Conservation (phyloP, 2,113 vertebrate genomes). For the Chelonoidis abingdonii region DNA sequence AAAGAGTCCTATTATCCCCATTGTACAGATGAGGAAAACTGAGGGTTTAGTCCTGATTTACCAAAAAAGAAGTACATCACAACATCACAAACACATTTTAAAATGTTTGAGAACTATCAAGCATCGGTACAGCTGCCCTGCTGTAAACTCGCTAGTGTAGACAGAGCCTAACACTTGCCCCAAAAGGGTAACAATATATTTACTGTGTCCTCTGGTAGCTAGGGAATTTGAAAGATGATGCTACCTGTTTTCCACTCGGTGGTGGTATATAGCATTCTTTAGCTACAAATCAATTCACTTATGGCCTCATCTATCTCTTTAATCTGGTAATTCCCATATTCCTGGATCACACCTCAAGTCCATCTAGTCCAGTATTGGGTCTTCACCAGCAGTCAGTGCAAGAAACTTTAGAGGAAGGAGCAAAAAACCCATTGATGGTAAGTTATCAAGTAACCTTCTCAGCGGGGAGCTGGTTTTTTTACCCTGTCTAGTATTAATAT, state of each 20-base stretch:
- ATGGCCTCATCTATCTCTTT: background rate
- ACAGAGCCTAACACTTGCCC: background rate
- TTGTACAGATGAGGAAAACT: background rate
- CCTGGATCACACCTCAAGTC: accelerated
- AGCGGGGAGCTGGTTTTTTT: background rate
- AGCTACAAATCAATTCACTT: background rate
- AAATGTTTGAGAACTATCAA: no score
- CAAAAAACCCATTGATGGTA: background rate
- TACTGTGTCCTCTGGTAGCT: background rate
- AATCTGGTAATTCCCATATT: background rate
- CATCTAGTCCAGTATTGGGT: background rate
- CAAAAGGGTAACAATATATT: background rate
- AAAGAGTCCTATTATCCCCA: background rate
- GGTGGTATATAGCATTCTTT: conserved; percentile 3
- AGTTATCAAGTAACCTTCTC: background rate
- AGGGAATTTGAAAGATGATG: background rate
- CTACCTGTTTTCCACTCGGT: conserved; percentile 8
- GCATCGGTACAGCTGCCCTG: no score
- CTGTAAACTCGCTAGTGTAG: no score
- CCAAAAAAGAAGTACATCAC: accelerated
- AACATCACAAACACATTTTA: background rate
- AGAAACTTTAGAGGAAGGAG: background rate
- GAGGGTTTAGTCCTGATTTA: background rate
- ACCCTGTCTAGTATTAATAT: background rate
- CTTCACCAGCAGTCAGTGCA: background rate